These are phyloP conservation scores for Vesta saturnalis DNA, from an alignment of 2,888 invertebrate species.

Conservation along the genomic window DNA sequence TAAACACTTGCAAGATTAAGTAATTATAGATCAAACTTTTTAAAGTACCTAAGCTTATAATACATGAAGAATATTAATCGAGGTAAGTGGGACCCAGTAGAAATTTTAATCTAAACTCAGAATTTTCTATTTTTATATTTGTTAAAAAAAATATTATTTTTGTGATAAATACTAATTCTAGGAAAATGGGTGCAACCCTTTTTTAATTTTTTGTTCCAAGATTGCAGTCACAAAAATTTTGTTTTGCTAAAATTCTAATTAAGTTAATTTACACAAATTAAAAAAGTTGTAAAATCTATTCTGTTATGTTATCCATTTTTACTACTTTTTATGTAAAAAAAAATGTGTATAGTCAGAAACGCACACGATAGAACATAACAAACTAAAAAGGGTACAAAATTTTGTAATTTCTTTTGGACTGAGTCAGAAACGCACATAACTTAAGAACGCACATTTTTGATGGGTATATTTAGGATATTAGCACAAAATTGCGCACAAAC, in stretches of 20 bases:
- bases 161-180: not conserved
- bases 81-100: conserved; percentile 2
- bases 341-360: conserved; percentile 5
- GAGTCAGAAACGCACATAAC: conserved; percentile 11
- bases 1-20: no score
- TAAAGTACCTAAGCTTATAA: no score
- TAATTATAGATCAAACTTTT: no score
- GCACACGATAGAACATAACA: not conserved
- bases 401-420: not conserved
- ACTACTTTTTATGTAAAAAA: not conserved
- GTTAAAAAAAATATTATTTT: not conserved
- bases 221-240: no score
- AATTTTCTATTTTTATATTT: conserved; percentile 4
- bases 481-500: conserved; percentile 11
- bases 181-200: no score
- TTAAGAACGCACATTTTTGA: conserved; percentile 3
- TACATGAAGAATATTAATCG: not conserved
- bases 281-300: not conserved
- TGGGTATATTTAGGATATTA: conserved; percentile 7
- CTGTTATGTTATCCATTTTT: not conserved
- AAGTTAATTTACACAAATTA: no score
- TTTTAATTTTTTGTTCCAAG: no score
- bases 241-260: no score
- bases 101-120: not conserved
- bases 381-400: not conserved